phyloP scores from a whole-genome alignment of 1,140 invertebrate genomes.

The Nephila pilipes region DNA sequence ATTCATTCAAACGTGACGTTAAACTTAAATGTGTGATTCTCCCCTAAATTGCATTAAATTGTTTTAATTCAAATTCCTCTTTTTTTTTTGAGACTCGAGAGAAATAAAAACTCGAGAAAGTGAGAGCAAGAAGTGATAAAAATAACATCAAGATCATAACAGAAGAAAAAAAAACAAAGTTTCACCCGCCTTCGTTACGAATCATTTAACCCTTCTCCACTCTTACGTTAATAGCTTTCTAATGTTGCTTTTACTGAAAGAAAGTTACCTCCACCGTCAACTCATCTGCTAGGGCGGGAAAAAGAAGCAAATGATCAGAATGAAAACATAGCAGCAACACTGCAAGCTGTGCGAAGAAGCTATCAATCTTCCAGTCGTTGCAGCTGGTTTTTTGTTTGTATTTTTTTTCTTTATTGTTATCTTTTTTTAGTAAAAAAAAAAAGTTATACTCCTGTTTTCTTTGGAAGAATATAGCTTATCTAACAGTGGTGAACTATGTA shows the following conservation, averaged over 20 bases:
- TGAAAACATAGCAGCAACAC: constrained; percentile 38
- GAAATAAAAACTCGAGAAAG: constrained; percentile 9
- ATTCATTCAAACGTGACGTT: neutral
- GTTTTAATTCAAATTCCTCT: neutral
- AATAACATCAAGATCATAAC: neutral
- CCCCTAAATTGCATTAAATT: constrained; percentile 5
- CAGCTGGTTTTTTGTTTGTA: neutral
- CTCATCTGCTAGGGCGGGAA: constrained; percentile 18
- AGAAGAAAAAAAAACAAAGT: neutral
- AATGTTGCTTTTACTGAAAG: constrained; percentile 60
- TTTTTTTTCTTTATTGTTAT: neutral
- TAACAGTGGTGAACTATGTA: constrained; percentile 53
- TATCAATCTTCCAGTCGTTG: constrained; percentile 62
- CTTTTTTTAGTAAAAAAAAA: constrained; percentile 15
- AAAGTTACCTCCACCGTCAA: constrained; percentile 36
- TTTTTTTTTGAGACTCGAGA: neutral
- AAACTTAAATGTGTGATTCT: neutral
- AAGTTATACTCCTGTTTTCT: neutral
- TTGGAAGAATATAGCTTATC: constrained; percentile 14
- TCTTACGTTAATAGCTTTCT: constrained; percentile 72
- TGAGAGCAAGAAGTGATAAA: constrained; percentile 31
- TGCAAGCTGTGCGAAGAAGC: constrained; percentile 62
- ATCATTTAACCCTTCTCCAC: constrained; percentile 69
- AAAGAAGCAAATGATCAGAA: constrained; percentile 49
- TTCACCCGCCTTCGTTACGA: constrained; percentile 42